Base-by-base conservation (phyloP, 1,140 invertebrate genomes). In the Coelopa frigida region DNA sequence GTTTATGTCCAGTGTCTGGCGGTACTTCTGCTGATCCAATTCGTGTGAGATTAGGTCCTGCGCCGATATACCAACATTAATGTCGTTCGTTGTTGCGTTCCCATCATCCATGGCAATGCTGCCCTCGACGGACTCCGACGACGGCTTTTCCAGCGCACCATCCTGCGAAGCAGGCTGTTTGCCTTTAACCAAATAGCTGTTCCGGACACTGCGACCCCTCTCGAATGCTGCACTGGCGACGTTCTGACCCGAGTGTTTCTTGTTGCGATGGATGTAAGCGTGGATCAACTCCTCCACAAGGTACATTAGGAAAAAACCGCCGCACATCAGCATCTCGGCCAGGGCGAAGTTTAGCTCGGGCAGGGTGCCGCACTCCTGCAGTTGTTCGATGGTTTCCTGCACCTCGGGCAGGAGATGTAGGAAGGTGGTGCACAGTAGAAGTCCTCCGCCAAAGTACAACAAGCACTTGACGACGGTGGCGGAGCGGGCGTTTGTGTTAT, bases 391-490 rank as follows among this genome's bases (percentile, higher is more conserved):
- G 15, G 77, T 77, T 59, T 87, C 85, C 44, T 78, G 76, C 0
- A 93, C 85, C 73, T 96, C 93, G 1, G 92, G 92, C 24, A 95
- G 70, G 42, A 97, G 71, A 67, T 97, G 92, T 37, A 93, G 72
- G 54, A 95, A 90, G 1, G 87, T 91, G 1, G 92, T 95, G 33
- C 84, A 84, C 46, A 97, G 75, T 11, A 97, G 76, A 3, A 95
- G 89, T 1, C 94, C 93, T 3, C 89, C 93, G 3, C 91, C 91
- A 54, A 94, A 89, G 51, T 87, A 87, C 21, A 92, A 72, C 6
- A 93, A 66, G n/a, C 81, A 57, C 49, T 75, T 59, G 3, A 80
- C 74, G 12, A 75, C 53, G 24, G 51, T 68, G 22, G 67, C 73
- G 0, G 74, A 76, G 46, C 72, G 69, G 4, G 61, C 55, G 33